A percentile compares a stretch with the other conserved stretches of the same genome.
Conservation (phyloP, 2,113 vertebrate genomes). For the Centropristis striata region DNA sequence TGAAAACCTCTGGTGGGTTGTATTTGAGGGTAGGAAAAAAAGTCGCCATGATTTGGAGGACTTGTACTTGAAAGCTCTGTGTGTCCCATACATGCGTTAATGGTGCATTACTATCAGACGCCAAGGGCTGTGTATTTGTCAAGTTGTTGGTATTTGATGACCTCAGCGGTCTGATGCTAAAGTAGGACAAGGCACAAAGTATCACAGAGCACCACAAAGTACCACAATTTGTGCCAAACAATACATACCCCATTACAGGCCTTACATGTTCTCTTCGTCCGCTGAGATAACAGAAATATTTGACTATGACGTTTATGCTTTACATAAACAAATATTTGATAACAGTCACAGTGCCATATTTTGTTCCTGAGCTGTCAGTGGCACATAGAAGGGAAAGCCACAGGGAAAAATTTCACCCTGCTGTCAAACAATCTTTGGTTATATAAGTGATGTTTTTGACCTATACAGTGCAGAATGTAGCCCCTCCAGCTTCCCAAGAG, state of each 20-base stretch:
- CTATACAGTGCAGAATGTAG: conserved; percentile 11
- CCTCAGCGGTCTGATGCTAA: neutral
- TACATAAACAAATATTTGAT: conserved; percentile 43
- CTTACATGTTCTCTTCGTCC: neutral
- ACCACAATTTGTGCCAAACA: neutral
- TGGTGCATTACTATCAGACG: too few relatives aligned
- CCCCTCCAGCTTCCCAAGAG: conserved; percentile 40
- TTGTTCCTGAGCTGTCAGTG: neutral
- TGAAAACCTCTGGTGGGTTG: too few relatives aligned
- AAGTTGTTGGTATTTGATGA: too few relatives aligned
- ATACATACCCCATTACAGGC: neutral
- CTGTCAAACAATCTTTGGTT: conserved; percentile 50
- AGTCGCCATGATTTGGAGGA: too few relatives aligned
- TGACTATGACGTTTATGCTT: conserved; percentile 26
- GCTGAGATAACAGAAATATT: conserved; percentile 15
- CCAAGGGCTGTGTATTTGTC: too few relatives aligned
- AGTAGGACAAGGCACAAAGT: neutral
- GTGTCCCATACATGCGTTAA: too few relatives aligned
- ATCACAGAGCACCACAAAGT: neutral
- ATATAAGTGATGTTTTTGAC: conserved; percentile 49
- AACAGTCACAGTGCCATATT: neutral
- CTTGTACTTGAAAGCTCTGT: too few relatives aligned
- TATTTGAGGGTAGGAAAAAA: too few relatives aligned
- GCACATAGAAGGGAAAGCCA: neutral
- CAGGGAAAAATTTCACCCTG: neutral